Base-by-base conservation (phyloP, 2,113 vertebrate genomes). In the Zeus faber region DNA sequence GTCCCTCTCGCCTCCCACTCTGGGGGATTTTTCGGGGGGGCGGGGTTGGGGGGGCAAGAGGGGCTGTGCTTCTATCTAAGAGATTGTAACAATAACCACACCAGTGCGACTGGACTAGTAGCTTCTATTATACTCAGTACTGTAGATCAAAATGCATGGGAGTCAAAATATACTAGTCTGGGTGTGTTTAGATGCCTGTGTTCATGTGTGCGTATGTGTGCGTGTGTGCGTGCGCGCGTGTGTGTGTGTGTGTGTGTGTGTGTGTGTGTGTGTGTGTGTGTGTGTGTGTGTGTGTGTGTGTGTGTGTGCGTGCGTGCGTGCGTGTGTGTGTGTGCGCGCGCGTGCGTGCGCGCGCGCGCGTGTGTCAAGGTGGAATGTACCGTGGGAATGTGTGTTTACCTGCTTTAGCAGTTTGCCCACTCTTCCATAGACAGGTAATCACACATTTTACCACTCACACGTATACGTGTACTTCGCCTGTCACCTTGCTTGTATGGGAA, bases 31-130 rank as follows among this genome's bases (percentile, higher is more conserved):
- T 33, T 22, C 20, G 35, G 49, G 23, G 17, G 10, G 18, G 55
- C 40, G 7, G 17, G 54, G 52, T 54, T 54, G 54, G 62, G 47
- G 66, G 71, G 71, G 22, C 20, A 18, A 24, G 65, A 47, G 37
- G 67, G 75, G 66, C 57, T 79, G 79, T 80, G 67, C 80, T 82
- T 86, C 74, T 84, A 82, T 88, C 82, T 79, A 83, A 79, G 81
- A 91, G 86, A 91, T 88, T 89, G 88, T 88, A 89, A 87, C 79
- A 80, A 81, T 76, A 87, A 85, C 84, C 82, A 85, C 82, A 84
- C 74, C 84, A 86, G 85, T 89, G 82, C 53, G 76, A 74, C 82
- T 83, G 88, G 80, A 70, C 80, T 80, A 86, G 86, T 88, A 91
- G 85, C 83, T 86, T 88, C 77, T 87, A 75, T 85, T 84, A 83